phyloP scores from a whole-genome alignment of 1,140 invertebrate genomes.

The Lasioglossum baleicum region DNA sequence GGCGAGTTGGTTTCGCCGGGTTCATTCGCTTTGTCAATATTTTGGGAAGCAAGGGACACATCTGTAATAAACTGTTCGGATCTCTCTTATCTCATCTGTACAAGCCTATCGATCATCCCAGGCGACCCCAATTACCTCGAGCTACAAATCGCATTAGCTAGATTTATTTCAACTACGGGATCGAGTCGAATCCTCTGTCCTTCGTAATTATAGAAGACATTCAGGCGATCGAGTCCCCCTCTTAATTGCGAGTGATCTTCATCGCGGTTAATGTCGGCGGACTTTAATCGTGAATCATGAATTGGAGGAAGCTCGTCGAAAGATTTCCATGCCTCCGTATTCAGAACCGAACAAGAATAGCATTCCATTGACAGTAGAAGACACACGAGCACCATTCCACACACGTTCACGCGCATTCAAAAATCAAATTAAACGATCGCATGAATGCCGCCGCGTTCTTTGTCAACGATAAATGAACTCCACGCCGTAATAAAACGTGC shows the following conservation, averaged over 20 bases:
- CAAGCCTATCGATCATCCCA: conserved; percentile 52
- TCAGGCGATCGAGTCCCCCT: neutral
- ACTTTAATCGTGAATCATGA: neutral
- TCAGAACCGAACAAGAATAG: neutral
- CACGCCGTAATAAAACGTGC: too few relatives aligned
- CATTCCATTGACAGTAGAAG: neutral
- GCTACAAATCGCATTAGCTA: conserved; percentile 33
- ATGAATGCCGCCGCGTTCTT: too few relatives aligned
- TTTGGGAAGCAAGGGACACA: neutral
- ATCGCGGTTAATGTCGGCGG: neutral
- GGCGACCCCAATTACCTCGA: conserved; percentile 12
- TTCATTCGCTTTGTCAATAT: too few relatives aligned
- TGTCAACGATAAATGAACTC: too few relatives aligned
- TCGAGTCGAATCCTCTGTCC: conserved; percentile 28
- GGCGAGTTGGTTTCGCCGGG: neutral
- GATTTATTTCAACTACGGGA: conserved; percentile 27
- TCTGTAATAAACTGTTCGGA: conserved; percentile 12
- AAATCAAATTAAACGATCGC: too few relatives aligned
- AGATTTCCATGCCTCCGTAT: neutral
- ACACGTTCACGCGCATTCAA: too few relatives aligned
- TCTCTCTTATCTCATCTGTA: conserved; percentile 32
- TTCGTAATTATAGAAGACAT: conserved; percentile 5
- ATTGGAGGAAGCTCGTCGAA: neutral
- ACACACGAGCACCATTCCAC: too few relatives aligned
- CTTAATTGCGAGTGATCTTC: conserved; percentile 1